These are phyloP conservation scores for Sardina pilchardus DNA, from an alignment of 2,113 vertebrate species.

Conservation along the genomic window DNA sequence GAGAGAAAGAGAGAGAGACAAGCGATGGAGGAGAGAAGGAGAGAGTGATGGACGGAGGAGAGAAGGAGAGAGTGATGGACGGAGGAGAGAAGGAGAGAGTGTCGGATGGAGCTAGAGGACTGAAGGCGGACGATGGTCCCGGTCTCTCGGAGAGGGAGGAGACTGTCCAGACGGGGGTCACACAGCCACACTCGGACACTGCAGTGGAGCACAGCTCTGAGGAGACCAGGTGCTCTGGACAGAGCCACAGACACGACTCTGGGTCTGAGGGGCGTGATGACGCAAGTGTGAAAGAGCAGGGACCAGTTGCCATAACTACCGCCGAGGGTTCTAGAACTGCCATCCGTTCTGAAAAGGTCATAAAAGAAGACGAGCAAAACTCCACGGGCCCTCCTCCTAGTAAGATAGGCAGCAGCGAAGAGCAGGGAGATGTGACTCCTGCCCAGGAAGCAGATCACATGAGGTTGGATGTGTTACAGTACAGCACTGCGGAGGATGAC, in stretches of 20 bases:
- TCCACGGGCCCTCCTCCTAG: not conserved
- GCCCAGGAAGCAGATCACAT: not conserved
- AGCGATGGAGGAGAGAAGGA: not conserved
- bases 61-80: not conserved
- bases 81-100: not conserved
- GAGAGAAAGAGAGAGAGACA: not conserved
- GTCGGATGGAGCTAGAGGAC: not conserved
- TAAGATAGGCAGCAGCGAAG: not conserved
- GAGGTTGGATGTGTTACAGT: not conserved
- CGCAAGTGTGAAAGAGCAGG: not conserved
- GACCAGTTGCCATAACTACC: not conserved
- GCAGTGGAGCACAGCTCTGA: not conserved
- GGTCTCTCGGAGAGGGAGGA: constrained; percentile 19
- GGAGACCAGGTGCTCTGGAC: not conserved
- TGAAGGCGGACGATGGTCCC: not conserved
- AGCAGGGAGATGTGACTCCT: not conserved
- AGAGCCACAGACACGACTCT: too few species aligned
- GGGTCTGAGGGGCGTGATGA: not conserved
- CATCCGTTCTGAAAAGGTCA: not conserved
- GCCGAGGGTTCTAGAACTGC: not conserved
- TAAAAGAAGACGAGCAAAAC: not conserved
- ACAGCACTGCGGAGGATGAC: not conserved
- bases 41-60: not conserved
- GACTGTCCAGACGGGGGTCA: not conserved
- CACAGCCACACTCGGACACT: not conserved